Evolutionary conservation across 2,113 vertebrate genomes (phyloP), one percentile per base, ranked within the genome.

Genomic region (Heterotis niloticus): DNA sequence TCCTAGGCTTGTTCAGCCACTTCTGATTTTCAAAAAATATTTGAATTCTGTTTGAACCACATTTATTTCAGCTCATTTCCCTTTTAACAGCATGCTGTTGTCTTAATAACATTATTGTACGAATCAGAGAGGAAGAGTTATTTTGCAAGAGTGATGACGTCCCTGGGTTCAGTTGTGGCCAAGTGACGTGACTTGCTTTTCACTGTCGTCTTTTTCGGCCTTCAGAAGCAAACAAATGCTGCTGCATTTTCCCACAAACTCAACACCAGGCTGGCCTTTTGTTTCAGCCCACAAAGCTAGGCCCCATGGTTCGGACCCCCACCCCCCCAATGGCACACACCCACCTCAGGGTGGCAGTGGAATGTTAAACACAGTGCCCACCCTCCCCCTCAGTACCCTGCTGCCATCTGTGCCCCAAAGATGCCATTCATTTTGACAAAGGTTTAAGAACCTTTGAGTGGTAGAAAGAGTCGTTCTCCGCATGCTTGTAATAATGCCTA

Each of bases 1-100:
- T 7, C 34, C 34, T 44, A 44, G 34, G 34, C 34, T 44, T 44
- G 34, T 44, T 7, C 34, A 44, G 34, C 3, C 34, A 44, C 3
- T 4, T 44, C 34, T 7, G 34, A 44, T 44, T 2, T 44, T 44
- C 34, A 4, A 44, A 44, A 44, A 44, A 44, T 44, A 44, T 44
- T 44, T 44, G 34, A 44, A 44, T 44, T 44, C 34, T 44, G 34
- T 44, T 44, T 44, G 34, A 44, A 44, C 34, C 34, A 44, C 34
- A 2, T 44, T 44, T 44, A 44, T 44, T 44, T 44, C n/a, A n/a
- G n/a, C n/a, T n/a, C 34, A 44, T 44, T 4, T 44, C 34, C 34
- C 52, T 17, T 51, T 52, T 14, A 16, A 13, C 57, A 82, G 81
- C 82, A 85, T 86, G 85, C 84, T 56, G 54, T 28, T n/a, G 14